Evolutionary conservation across 2,888 invertebrate genomes (phyloP), one percentile per base, ranked within the genome.

Genomic region (Capitulum mitella): DNA sequence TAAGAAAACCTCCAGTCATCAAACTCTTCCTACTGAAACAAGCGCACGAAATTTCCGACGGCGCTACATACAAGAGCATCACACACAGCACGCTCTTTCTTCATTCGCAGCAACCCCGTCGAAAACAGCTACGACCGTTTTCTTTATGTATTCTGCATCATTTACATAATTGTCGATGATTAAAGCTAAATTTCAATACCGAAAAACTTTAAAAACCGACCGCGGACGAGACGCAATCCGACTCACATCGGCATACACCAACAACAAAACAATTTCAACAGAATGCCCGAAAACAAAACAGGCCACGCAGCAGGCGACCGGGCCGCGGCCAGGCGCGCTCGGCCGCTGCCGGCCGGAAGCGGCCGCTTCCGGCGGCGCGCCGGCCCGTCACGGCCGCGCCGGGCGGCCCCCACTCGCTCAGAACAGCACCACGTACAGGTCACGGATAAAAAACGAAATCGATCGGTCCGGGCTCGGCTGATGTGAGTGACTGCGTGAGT

Each of bases 161-260:
- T 70, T 37, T 40, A 22, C 40, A 70, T 22, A 40, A 26, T 46
- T 76, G 76, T 43, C 74, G n/a, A 43, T 70, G 43, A 75, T 76
- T 76, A 48, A 76, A 76, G 43, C 46, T 76, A 48, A 76, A 76
- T 76, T 76, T 76, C 29, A 76, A 32, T 48, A 76, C 76, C 70
- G 37, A 70, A 70, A 26, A 22, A 40, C 70, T 34, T 6, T 26
- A 12, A 29, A 40, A 14, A 37, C 12, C n/a, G n/a, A n/a, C 1
- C 6, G 37, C 12, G 2, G 70, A 12, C 70, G 40, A 10, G 26
- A 5, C 26, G 5, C 64, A 37, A 34, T 40, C 70, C 1, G 6
- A 8, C 10, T 29, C 10, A 34, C 51, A 29, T 1, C 58, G n/a
- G 58, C n/a, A 19, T 19, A 40, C 40, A 22, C 10, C 16, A 22